phyloP scores from a whole-genome alignment of 2,113 vertebrate genomes.

The Phoxinus phoxinus region DNA sequence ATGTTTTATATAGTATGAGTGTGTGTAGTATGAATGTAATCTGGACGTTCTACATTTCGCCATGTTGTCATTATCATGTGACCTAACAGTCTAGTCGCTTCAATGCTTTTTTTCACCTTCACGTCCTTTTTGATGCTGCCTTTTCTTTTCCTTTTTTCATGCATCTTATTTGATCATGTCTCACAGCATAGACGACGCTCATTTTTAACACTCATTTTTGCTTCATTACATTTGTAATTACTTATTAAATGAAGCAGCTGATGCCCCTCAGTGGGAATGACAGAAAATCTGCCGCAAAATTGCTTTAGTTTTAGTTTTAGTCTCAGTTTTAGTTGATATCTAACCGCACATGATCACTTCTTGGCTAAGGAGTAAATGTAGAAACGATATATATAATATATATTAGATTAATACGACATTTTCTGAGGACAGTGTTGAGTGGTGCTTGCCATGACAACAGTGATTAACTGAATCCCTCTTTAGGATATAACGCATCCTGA shows the following conservation, averaged over 20 bases:
- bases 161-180: neutral
- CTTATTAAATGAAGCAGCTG: conserved; percentile 19
- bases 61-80: no score
- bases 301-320: neutral
- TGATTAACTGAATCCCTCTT: neutral
- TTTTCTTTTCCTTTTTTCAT: neutral
- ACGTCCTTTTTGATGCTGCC: no score
- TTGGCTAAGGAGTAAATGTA: neutral
- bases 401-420: neutral
- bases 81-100: no score
- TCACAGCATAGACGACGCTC: neutral
- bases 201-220: conserved; percentile 12
- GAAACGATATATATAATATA: neutral
- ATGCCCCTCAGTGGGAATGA: neutral
- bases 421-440: no score
- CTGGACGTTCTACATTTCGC: no score
- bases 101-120: no score
- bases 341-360: neutral
- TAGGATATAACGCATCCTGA: neutral
- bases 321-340: neutral
- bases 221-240: conserved; percentile 18
- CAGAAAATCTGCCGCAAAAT: neutral
- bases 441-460: no score
- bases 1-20: no score
- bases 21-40: no score